phyloP scores from a whole-genome alignment of 2,797 vertebrate species.

The Diplodus sargus region DNA sequence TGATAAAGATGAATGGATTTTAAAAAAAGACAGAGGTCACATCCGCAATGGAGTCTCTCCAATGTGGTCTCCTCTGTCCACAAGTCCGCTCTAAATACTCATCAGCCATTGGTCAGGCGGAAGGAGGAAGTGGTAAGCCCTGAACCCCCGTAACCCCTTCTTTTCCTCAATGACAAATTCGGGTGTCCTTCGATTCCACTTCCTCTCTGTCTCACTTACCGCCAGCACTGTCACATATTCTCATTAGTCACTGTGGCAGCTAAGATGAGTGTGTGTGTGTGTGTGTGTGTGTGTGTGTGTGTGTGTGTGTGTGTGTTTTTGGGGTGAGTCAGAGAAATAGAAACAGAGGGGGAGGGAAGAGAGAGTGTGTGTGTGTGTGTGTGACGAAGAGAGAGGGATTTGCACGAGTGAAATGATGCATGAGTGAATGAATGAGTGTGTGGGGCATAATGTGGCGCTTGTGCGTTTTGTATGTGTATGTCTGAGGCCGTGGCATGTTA shows the following conservation, averaged over 20 bases:
- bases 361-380: constrained; percentile 18
- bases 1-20: constrained; percentile 49
- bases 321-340: constrained; percentile 38
- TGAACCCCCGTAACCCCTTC: constrained; percentile 64
- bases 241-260: constrained; percentile 77
- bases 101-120: constrained; percentile 60
- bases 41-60: constrained; percentile 42
- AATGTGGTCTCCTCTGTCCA: constrained; percentile 26
- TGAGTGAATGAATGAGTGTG: constrained; percentile 22
- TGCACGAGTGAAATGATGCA: constrained; percentile 34
- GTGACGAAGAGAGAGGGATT: constrained; percentile 27
- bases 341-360: constrained; percentile 25
- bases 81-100: constrained; percentile 48
- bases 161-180: constrained; percentile 79
- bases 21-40: constrained; percentile 55
- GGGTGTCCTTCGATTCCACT: constrained; percentile 74
- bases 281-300: constrained; percentile 17
- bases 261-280: constrained; percentile 29
- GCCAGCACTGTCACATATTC: constrained; percentile 68
- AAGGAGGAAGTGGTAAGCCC: constrained; percentile 48
- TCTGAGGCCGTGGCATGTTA: background rate
- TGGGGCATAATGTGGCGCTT: background rate
- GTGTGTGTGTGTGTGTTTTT: constrained; percentile 11
- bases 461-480: constrained; percentile 1
- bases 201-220: constrained; percentile 75